Evolutionary conservation across 2,113 vertebrate species (phyloP).

Genomic region (Nibea coibor): DNA sequence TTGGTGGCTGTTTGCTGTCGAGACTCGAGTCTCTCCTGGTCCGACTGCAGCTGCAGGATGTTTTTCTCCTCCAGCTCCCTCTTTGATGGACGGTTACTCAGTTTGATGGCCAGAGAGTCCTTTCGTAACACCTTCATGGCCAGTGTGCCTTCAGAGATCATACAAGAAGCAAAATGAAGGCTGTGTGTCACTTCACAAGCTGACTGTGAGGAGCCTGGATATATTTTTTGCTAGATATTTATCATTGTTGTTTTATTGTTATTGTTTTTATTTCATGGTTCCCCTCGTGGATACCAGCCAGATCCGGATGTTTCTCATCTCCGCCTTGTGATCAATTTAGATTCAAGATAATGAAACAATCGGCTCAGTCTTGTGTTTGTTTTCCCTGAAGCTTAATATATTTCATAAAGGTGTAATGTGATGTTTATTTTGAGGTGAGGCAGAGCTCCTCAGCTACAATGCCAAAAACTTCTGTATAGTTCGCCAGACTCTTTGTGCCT

Average conservation of each 20-base stretch:
- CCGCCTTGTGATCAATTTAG: background rate
- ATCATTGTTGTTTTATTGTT: background rate
- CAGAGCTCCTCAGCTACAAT: too few relatives aligned
- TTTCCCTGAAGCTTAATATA: background rate
- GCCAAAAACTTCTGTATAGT: too few relatives aligned
- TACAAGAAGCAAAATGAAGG: background rate
- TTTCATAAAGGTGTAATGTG: background rate
- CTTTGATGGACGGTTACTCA: constrained; percentile 96
- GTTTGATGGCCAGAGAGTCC: constrained; percentile 97
- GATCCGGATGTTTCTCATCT: background rate
- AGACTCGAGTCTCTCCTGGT: constrained; percentile 92
- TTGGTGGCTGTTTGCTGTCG: constrained; percentile 97
- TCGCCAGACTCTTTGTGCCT: too few relatives aligned
- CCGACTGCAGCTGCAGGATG: constrained; percentile 94
- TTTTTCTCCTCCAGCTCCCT: constrained; percentile 98
- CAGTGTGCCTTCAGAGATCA: constrained; percentile 85
- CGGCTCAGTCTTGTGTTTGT: background rate
- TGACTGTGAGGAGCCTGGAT: background rate
- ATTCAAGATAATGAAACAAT: background rate
- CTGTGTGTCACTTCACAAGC: background rate
- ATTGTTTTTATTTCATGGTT: background rate
- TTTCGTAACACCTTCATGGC: constrained; percentile 95
- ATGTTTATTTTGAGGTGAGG: too few relatives aligned
- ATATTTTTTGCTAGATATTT: background rate
- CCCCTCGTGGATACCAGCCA: background rate